These are phyloP conservation scores for Acanthosepion esculentum DNA, from an alignment of 2,888 invertebrate species.

Conservation along the genomic window DNA sequence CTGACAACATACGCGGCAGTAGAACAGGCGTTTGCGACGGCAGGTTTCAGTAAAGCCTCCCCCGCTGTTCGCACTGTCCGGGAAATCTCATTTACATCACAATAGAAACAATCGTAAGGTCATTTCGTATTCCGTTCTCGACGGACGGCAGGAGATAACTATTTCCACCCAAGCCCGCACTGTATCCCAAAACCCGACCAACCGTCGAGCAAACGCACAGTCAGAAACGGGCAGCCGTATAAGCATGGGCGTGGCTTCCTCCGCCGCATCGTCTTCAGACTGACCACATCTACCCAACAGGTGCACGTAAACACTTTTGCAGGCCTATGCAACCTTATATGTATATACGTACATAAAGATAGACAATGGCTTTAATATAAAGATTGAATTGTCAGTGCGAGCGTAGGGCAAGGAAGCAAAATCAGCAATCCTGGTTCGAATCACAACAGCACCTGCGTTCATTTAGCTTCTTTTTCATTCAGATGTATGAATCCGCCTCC, in stretches of 20 bases:
- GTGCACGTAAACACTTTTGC: too few relatives aligned
- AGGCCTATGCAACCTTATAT: too few relatives aligned
- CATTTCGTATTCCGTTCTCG: neutral
- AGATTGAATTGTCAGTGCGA: too few relatives aligned
- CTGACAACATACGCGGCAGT: neutral
- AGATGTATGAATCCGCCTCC: too few relatives aligned
- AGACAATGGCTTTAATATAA: too few relatives aligned
- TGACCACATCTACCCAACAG: neutral
- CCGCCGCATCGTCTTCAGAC: neutral
- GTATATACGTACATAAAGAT: too few relatives aligned
- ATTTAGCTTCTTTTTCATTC: too few relatives aligned
- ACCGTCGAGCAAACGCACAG: neutral
- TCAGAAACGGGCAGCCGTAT: neutral
- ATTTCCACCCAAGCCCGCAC: neutral
- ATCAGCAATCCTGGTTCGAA: too few relatives aligned
- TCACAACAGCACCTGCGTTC: too few relatives aligned
- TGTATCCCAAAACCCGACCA: neutral
- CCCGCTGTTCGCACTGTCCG: neutral
- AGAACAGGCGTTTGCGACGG: neutral
- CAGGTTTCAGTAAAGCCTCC: neutral
- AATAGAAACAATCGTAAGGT: neutral
- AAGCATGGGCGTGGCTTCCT: neutral
- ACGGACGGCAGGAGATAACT: neutral
- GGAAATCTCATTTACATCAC: neutral
- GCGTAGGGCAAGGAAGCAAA: too few relatives aligned